Percentiles rank a stretch among this genome's conserved stretches.
phyloP scores from a whole-genome alignment of 2,888 invertebrate genomes.

The Dendrolimus pini region DNA sequence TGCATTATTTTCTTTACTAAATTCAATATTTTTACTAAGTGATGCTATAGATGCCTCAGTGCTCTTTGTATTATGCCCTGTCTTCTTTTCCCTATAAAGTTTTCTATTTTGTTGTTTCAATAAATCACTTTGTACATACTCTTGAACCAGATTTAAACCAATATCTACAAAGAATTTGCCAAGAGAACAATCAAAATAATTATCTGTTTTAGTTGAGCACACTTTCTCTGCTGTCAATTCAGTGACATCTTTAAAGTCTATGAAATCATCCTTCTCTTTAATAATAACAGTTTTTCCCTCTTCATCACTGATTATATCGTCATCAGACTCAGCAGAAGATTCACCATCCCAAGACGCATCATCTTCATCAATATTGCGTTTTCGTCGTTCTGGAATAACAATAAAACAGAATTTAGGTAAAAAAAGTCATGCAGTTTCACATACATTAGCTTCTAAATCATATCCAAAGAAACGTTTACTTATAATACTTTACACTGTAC shows the following conservation, averaged over 20 bases:
- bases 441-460: too few species aligned
- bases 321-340: slow-evolving; percentile 67
- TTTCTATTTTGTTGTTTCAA: slow-evolving; percentile 91
- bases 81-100: slow-evolving; percentile 80
- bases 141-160: slow-evolving; percentile 93
- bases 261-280: slow-evolving; percentile 70
- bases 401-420: not conserved
- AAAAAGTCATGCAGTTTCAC: not conserved
- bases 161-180: slow-evolving; percentile 95
- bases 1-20: slow-evolving; percentile 90
- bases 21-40: slow-evolving; percentile 89
- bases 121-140: slow-evolving; percentile 95
- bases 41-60: slow-evolving; percentile 89
- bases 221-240: slow-evolving; percentile 42
- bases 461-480: too few species aligned
- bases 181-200: slow-evolving; percentile 90
- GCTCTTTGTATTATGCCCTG: slow-evolving; percentile 79
- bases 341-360: slow-evolving; percentile 77
- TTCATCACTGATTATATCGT: slow-evolving; percentile 57
- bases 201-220: slow-evolving; percentile 69
- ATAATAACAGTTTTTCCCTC: slow-evolving; percentile 61
- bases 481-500: too few species aligned
- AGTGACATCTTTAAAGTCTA: slow-evolving; percentile 66
- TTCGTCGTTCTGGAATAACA: slow-evolving; percentile 32
- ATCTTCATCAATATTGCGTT: slow-evolving; percentile 60